phyloP scores from a whole-genome alignment of 2,113 vertebrate genomes.

The Hyperopisus bebe region DNA sequence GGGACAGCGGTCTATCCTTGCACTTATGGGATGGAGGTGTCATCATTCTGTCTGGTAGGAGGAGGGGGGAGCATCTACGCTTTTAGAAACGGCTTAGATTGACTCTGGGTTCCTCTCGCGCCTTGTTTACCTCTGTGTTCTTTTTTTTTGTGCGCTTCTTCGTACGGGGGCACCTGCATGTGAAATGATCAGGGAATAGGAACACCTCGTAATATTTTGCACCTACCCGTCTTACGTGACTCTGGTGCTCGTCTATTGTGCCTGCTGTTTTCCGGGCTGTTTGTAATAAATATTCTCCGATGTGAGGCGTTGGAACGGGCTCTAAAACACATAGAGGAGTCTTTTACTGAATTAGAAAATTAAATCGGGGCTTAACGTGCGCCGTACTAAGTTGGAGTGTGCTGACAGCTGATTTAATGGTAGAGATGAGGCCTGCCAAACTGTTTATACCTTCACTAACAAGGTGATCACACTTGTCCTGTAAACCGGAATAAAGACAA shows the following conservation, averaged over 20 bases:
- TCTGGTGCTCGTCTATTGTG: background rate
- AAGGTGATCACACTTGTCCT: background rate
- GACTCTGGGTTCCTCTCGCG: background rate
- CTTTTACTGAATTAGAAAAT: background rate
- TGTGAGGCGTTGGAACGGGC: background rate
- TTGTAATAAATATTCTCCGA: background rate
- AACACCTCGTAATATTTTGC: too few relatives aligned
- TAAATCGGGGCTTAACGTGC: background rate
- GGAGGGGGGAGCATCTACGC: background rate
- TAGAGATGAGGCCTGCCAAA: background rate
- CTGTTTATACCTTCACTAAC: background rate
- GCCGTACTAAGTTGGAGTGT: background rate
- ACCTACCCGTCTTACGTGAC: background rate
- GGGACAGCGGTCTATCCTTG: background rate
- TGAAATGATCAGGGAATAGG: background rate
- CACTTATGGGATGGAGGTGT: background rate
- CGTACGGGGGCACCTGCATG: background rate
- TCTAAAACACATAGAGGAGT: background rate
- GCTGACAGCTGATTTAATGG: background rate
- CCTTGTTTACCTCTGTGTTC: background rate
- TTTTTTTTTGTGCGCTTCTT: background rate
- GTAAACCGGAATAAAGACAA: background rate
- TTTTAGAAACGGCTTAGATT: background rate
- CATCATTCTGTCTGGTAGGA: background rate
- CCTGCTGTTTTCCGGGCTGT: background rate